Conservation (phyloP, 1,140 invertebrate genomes). For the Philotrypesis tridentata region DNA sequence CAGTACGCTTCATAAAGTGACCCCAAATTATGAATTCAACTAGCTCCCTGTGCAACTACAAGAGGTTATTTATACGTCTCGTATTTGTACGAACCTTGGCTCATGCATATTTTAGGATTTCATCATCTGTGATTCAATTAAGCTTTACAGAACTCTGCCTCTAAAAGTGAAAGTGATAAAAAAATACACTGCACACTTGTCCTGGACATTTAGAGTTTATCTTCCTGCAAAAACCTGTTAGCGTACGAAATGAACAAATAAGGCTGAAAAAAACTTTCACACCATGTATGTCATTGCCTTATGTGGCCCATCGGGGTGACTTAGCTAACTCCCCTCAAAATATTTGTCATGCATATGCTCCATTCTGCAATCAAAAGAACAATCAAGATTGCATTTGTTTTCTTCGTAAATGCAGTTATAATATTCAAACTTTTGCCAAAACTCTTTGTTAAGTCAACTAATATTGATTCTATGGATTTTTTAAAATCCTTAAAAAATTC, state of each 20-base stretch:
- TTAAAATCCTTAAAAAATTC: too few species aligned
- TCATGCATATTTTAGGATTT: slow-evolving; percentile 9
- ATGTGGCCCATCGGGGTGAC: slow-evolving; percentile 22
- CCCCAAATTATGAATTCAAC: slow-evolving; percentile 15
- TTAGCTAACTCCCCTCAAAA: neutral
- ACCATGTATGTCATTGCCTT: slow-evolving; percentile 64
- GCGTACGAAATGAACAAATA: slow-evolving; percentile 38
- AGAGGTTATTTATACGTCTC: neutral
- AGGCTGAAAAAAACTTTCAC: slow-evolving; percentile 68
- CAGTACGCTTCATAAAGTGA: neutral
- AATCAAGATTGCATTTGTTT: neutral
- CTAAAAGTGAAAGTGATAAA: slow-evolving; percentile 39
- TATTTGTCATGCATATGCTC: neutral
- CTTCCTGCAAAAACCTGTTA: slow-evolving; percentile 43
- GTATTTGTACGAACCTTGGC: neutral
- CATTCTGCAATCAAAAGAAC: neutral
- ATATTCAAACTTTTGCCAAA: too few species aligned
- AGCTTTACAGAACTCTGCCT: neutral
- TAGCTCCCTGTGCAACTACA: neutral
- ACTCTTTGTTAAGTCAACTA: too few species aligned
- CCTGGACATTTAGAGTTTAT: slow-evolving; percentile 33
- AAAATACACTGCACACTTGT: slow-evolving; percentile 6
- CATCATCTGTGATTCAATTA: neutral
- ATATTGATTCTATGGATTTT: too few species aligned
- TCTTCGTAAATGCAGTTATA: too few species aligned